phyloP scores from a whole-genome alignment of 2,113 vertebrate genomes.

The Amphiprion ocellaris region DNA sequence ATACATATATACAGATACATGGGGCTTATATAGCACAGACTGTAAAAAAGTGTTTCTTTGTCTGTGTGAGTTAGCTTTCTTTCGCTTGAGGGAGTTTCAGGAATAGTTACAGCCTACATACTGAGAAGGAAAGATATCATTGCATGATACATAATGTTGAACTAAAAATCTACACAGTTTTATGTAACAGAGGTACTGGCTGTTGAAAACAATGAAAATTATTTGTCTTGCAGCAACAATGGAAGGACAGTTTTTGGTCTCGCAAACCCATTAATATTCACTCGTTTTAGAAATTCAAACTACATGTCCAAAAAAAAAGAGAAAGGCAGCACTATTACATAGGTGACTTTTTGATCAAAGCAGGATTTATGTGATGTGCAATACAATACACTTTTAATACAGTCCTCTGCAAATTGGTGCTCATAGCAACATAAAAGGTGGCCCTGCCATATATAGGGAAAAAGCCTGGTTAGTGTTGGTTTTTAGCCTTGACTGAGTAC shows the following conservation, averaged over 20 bases:
- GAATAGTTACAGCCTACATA: slow-evolving; percentile 12
- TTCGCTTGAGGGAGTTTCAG: slow-evolving; percentile 25
- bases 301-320: not conserved
- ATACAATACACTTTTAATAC: not conserved
- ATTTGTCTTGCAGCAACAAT: not conserved
- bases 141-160: not conserved
- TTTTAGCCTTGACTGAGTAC: slow-evolving; percentile 17
- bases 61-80: slow-evolving; percentile 26
- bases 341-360: not conserved
- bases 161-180: not conserved
- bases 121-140: not conserved
- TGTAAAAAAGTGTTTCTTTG: slow-evolving; percentile 28
- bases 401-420: slow-evolving; percentile 18
- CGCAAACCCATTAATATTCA: too few relatives aligned
- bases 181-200: not conserved
- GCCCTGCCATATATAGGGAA: not conserved
- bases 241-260: not conserved
- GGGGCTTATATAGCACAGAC: slow-evolving; percentile 41
- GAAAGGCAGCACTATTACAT: not conserved
- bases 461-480: not conserved
- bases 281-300: too few relatives aligned
- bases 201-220: not conserved
- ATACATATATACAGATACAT: slow-evolving; percentile 53
- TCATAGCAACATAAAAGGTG: slow-evolving; percentile 22
- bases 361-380: not conserved